These are phyloP conservation scores for Chorisops tibialis DNA, from an alignment of 2,888 invertebrate genomes.

Conservation along the genomic window DNA sequence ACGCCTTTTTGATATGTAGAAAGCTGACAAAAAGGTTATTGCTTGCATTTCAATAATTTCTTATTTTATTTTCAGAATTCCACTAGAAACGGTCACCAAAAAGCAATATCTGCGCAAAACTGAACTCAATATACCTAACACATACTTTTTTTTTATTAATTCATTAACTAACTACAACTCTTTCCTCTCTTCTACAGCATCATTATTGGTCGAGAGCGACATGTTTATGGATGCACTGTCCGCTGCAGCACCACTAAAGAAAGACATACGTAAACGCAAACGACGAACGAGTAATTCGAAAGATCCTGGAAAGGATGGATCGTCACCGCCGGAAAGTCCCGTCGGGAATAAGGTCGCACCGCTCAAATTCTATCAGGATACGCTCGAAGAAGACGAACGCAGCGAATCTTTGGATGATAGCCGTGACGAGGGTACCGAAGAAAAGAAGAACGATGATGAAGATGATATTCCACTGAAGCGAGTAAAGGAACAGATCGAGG, in stretches of 20 bases:
- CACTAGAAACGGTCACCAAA: background rate
- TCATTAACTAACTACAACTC: background rate
- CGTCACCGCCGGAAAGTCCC: slow-evolving; percentile 53
- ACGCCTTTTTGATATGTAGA: too few species aligned
- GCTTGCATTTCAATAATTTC: background rate
- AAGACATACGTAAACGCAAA: slow-evolving; percentile 76
- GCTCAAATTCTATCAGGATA: slow-evolving; percentile 86
- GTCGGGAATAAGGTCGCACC: slow-evolving; percentile 54
- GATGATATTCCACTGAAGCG: slow-evolving; percentile 50
- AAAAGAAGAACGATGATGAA: slow-evolving; percentile 41
- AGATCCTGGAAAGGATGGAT: slow-evolving; percentile 58
- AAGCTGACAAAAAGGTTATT: too few species aligned
- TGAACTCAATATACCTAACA: background rate
- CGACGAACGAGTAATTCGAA: slow-evolving; percentile 64
- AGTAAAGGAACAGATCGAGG: slow-evolving; percentile 51
- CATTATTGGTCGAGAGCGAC: slow-evolving; percentile 81
- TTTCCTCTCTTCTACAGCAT: slow-evolving; percentile 56
- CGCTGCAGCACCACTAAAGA: slow-evolving; percentile 68
- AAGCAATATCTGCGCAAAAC: background rate
- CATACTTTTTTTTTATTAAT: too few species aligned
- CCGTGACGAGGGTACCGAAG: slow-evolving; percentile 12
- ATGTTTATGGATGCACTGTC: slow-evolving; percentile 90
- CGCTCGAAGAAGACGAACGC: slow-evolving; percentile 61
- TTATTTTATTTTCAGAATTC: background rate
- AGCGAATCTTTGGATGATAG: slow-evolving; percentile 33